Conservation (phyloP, 2,797 vertebrate species). For the Rallus crepitans region DNA sequence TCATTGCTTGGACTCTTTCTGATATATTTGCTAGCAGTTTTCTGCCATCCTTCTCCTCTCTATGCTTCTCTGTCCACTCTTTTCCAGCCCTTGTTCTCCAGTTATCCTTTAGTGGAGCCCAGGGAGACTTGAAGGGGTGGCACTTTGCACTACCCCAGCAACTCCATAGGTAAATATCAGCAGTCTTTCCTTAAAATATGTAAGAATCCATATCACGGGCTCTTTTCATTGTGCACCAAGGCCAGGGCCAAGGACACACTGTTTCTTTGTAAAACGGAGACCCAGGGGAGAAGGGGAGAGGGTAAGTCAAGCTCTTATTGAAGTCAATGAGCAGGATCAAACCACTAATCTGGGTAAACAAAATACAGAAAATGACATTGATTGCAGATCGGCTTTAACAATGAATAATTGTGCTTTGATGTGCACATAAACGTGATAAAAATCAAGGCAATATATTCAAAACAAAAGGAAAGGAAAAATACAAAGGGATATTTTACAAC, state of each 20-base stretch:
- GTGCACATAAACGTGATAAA: constrained; percentile 76
- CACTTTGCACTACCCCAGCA: not conserved
- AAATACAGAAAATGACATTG: constrained; percentile 76
- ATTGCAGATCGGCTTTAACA: constrained; percentile 80
- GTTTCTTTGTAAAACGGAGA: not conserved
- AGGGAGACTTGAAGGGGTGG: not conserved
- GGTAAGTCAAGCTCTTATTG: not conserved
- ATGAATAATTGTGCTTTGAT: constrained; percentile 80
- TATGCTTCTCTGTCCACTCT: fast-evolving
- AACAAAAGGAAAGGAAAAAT: constrained; percentile 78
- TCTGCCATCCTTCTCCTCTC: not conserved
- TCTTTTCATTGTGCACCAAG: not conserved
- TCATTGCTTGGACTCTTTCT: not conserved
- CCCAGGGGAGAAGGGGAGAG: not conserved
- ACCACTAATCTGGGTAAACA: constrained; percentile 67
- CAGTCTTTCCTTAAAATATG: not conserved
- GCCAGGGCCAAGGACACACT: constrained; percentile 51
- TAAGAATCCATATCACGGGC: fast-evolving
- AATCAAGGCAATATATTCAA: constrained; percentile 79
- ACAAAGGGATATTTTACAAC: constrained; percentile 82
- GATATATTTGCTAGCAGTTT: not conserved
- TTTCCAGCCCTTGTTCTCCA: not conserved
- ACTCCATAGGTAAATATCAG: not conserved
- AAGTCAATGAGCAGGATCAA: constrained; percentile 59
- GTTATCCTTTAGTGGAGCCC: not conserved